A percentile compares a stretch with the other conserved stretches of the same genome.
Conservation (phyloP, 2,113 vertebrate genomes). For the Pogonocichla stellata region DNA sequence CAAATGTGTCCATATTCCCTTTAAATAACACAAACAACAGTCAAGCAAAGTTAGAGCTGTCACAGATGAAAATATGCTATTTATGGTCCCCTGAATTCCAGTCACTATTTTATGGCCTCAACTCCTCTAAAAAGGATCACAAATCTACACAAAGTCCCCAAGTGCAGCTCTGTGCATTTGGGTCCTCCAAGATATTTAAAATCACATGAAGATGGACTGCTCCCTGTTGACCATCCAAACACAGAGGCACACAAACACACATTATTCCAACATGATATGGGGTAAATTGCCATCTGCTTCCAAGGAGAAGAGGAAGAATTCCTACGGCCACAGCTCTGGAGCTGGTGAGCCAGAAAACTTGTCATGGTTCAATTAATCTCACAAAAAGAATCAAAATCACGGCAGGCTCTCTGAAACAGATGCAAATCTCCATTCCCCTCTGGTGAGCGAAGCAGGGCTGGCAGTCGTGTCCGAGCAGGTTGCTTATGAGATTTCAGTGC, state of each 20-base stretch:
- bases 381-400: not conserved
- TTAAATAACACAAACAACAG: not conserved
- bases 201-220: conserved; percentile 1
- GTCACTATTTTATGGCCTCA: not conserved
- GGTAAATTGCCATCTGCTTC: conserved; percentile 36
- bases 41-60: conserved; percentile 8
- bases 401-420: not conserved
- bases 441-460: not conserved
- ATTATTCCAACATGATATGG: not conserved
- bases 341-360: not conserved
- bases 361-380: not conserved
- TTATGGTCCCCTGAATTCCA: not conserved
- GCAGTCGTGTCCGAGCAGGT: not conserved
- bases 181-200: conserved; percentile 13
- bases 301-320: not conserved
- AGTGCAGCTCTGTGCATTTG: not conserved
- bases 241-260: not conserved
- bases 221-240: not conserved
- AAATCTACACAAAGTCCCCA: not conserved
- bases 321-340: not conserved
- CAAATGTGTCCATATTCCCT: not conserved
- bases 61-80: conserved; percentile 16
- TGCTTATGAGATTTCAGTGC: not conserved
- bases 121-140: not conserved
- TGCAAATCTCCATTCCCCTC: not conserved